These are phyloP conservation scores for Tympanoctomys barrerae DNA, from an alignment of 2,797 vertebrate species.

Conservation along the genomic window DNA sequence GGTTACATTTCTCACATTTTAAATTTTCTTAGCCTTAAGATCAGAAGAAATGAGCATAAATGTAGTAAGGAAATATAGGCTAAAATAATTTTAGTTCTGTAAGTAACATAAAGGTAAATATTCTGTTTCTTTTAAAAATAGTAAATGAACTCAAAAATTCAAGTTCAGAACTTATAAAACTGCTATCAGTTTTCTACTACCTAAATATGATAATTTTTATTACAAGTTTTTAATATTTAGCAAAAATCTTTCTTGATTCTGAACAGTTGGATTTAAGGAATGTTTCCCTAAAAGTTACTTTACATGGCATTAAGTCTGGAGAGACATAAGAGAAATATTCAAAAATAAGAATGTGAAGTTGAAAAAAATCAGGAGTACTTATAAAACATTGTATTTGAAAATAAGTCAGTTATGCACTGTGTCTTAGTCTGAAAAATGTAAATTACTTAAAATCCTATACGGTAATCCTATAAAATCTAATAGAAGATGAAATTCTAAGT, in stretches of 20 bases:
- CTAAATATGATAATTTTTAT: slow-evolving; percentile 13
- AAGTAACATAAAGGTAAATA: slow-evolving; percentile 2
- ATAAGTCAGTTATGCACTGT: slow-evolving; percentile 64
- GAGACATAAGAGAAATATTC: slow-evolving; percentile 59
- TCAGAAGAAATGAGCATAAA: neutral
- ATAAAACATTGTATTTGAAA: slow-evolving; percentile 47
- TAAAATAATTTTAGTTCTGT: neutral
- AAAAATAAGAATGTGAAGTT: slow-evolving; percentile 35
- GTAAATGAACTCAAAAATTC: neutral
- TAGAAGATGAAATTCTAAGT: slow-evolving; percentile 81
- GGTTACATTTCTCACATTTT: neutral
- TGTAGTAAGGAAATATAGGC: neutral
- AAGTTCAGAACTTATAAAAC: slow-evolving; percentile 42
- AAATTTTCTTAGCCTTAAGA: neutral
- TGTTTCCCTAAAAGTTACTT: slow-evolving; percentile 52
- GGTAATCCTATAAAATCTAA: slow-evolving; percentile 81
- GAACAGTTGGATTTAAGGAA: slow-evolving; percentile 45
- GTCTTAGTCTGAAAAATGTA: slow-evolving; percentile 72
- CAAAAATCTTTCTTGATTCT: slow-evolving; percentile 3
- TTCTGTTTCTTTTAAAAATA: neutral
- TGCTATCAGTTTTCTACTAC: neutral
- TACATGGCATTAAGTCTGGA: slow-evolving; percentile 24
- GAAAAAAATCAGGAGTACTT: slow-evolving; percentile 26
- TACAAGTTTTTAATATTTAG: neutral
- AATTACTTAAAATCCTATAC: slow-evolving; percentile 70